Evolutionary conservation across 2,797 vertebrate species (phyloP).

Genomic region (Argya squamiceps): DNA sequence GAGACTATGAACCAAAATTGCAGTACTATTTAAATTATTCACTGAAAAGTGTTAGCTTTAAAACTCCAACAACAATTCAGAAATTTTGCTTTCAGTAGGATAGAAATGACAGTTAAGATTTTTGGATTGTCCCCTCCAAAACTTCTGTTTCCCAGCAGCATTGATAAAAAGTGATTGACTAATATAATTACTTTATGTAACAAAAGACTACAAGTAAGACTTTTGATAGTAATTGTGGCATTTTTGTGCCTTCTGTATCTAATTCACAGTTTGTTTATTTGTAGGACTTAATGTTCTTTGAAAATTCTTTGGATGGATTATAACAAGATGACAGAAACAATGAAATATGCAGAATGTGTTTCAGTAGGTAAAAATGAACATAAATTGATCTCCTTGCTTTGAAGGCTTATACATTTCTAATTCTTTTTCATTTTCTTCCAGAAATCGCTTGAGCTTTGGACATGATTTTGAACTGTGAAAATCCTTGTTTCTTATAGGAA

Average conservation of each 20-base stretch:
- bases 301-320: constrained; percentile 80
- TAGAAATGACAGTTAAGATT: background rate
- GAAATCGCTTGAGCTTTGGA: constrained; percentile 70
- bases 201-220: constrained; percentile 29
- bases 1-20: background rate
- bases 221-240: constrained; percentile 55
- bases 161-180: background rate
- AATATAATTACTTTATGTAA: constrained; percentile 23
- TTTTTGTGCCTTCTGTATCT: constrained; percentile 54
- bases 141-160: background rate
- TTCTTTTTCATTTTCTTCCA: constrained; percentile 80
- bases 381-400: constrained; percentile 74
- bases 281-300: constrained; percentile 85
- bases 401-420: constrained; percentile 73
- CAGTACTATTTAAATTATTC: background rate
- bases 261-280: constrained; percentile 72
- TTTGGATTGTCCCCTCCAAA: background rate
- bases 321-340: constrained; percentile 72
- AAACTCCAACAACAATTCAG: background rate
- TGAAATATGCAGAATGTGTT: constrained; percentile 73
- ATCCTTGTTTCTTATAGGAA: constrained; percentile 46
- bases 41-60: background rate
- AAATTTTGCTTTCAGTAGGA: background rate
- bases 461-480: constrained; percentile 65
- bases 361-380: constrained; percentile 76